Conservation (phyloP, 2,113 vertebrate genomes). For the Tachuris rubrigastra region DNA sequence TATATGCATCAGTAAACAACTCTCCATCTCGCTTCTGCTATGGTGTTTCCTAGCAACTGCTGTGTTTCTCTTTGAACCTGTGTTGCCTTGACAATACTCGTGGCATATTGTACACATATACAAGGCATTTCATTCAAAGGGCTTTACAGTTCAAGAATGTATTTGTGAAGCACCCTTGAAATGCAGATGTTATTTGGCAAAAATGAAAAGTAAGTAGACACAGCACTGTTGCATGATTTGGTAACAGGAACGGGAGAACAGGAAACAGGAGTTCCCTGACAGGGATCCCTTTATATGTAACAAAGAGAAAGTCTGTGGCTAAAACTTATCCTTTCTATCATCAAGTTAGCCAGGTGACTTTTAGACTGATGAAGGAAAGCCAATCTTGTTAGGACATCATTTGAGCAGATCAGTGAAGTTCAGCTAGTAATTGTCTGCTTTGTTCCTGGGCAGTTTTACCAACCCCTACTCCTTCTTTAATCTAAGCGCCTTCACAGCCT, state of each 20-base stretch:
- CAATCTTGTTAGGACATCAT: background rate
- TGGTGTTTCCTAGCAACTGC: slow-evolving; percentile 58
- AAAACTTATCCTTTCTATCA: background rate
- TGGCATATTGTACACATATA: background rate
- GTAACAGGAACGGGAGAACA: background rate
- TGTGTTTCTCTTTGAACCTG: background rate
- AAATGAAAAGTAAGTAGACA: background rate
- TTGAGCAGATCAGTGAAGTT: background rate
- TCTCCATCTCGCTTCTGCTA: background rate
- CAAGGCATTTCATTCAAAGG: background rate
- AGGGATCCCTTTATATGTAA: background rate
- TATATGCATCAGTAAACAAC: background rate
- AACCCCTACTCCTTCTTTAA: background rate
- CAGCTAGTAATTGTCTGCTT: background rate
- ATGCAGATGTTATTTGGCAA: background rate
- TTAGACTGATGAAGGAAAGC: background rate
- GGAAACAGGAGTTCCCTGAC: background rate
- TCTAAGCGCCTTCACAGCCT: background rate
- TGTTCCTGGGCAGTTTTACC: background rate
- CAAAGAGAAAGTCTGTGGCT: background rate
- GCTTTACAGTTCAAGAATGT: background rate
- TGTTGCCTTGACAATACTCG: slow-evolving; percentile 6
- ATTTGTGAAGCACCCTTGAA: background rate
- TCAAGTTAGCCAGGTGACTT: background rate
- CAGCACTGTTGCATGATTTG: background rate